Evolutionary conservation across 2,797 vertebrate genomes (phyloP), one percentile per base, ranked within the genome.

Genomic region (Acrossocheilus wenchowensis): DNA sequence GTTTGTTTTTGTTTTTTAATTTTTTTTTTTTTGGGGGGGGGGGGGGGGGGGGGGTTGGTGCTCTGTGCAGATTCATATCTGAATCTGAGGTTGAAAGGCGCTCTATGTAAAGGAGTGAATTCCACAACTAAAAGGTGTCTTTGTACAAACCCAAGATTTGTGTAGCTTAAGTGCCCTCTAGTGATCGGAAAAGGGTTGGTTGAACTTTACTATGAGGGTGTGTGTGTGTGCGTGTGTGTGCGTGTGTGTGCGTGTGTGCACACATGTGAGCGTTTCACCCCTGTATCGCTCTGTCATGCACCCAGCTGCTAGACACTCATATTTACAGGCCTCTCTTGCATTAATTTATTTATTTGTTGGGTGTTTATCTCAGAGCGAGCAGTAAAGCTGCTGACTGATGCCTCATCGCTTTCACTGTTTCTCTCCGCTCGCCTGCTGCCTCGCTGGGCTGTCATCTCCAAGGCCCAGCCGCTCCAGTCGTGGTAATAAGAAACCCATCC

Each of bases 161-260:
- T 62, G 92, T 82, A 94, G 90, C 91, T 92, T 90, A 91, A 95
- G 93, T 96, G 95, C 95, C 95, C 95, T 96, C 95, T 96, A 95
- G 94, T 96, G 95, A 83, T 88, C 26, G 85, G 26, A 91, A 45
- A 87, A 83, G 52, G 73, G 15, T 84, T 90, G 21, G 36, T 39
- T 85, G 60, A 84, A 68, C 39, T 54, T 50, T 71, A 7, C n/a
- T 80, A 12, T 75, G 30, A 52, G 73, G n/a, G 83, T 69, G 73
- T 39, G 66, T 15, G 39, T 45, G 69, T 45, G 14, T 23, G 9
- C n/a, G n/a, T 26, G 83, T 69, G 73, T 39, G 66, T 15, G 39
- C n/a, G 69, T 48, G 14, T 23, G 9, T 4, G n/a, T 0, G 17
- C 0, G n/a, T 21, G 21, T 43, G 34, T 3, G 8, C 8, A 23